Evolutionary conservation across 1,140 invertebrate genomes (phyloP).

Genomic region (Drosophila miranda): DNA sequence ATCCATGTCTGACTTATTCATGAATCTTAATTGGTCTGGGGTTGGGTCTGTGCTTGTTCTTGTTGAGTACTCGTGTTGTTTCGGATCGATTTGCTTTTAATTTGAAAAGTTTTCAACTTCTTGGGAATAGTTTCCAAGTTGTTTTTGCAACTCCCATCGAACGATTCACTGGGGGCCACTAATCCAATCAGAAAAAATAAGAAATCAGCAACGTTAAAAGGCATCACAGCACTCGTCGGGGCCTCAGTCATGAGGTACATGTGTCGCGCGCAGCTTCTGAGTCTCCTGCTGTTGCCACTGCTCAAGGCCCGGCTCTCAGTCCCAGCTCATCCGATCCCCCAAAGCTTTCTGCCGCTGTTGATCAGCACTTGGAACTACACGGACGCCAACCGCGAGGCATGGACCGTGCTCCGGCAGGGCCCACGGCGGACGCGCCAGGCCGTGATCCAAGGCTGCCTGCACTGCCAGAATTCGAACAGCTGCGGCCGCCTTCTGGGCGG

Average conservation of each 20-base stretch:
- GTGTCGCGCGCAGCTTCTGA: conserved; percentile 1
- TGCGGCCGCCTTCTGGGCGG: conserved; percentile 24
- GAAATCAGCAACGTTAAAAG: too few relatives aligned
- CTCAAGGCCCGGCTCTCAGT: too few relatives aligned
- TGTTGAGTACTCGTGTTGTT: background rate
- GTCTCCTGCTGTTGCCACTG: conserved; percentile 10
- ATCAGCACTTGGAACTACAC: conserved; percentile 41
- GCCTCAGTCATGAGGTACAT: conserved; percentile 17
- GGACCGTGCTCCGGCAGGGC: conserved; percentile 14
- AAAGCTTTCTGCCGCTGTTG: background rate
- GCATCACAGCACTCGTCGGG: background rate
- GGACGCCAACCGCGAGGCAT: conserved; percentile 36
- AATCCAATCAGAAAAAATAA: too few relatives aligned
- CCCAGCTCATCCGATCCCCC: too few relatives aligned
- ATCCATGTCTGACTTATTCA: conserved; percentile 25
- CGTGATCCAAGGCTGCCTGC: conserved; percentile 29
- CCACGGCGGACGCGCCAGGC: conserved; percentile 13
- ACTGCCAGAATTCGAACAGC: conserved; percentile 8
- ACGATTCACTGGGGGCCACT: too few relatives aligned
- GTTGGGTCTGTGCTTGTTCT: too few relatives aligned
- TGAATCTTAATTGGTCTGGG: background rate
- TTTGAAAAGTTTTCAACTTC: too few relatives aligned
- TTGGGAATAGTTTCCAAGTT: too few relatives aligned
- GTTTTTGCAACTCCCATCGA: too few relatives aligned
- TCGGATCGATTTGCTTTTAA: background rate